These are phyloP conservation scores for Salvelinus sp. DNA, from an alignment of 2,113 vertebrate genomes.

Conservation along the genomic window DNA sequence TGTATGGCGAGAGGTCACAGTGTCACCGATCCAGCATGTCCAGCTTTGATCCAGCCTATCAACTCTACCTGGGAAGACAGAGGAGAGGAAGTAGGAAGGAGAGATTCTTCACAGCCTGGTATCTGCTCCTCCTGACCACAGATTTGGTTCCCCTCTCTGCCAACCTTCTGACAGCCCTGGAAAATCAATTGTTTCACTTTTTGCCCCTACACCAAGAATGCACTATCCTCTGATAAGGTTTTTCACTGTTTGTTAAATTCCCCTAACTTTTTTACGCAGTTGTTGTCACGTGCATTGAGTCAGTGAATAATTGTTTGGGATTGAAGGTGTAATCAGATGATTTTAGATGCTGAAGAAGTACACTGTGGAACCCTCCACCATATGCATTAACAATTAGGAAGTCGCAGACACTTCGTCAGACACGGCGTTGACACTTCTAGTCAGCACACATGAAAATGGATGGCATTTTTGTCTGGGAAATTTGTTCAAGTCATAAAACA, in stretches of 20 bases:
- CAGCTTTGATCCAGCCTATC: conserved; percentile 79
- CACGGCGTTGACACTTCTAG: conserved; percentile 6
- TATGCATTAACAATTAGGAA: conserved; percentile 28
- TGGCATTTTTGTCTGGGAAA: conserved; percentile 56
- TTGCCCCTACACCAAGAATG: conserved; percentile 44
- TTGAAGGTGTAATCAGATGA: conserved; percentile 17
- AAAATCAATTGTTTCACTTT: conserved; percentile 74
- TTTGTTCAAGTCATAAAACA: conserved; percentile 62
- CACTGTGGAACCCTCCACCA: conserved; percentile 12
- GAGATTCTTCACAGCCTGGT: conserved; percentile 76
- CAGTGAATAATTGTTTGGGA: conserved; percentile 29
- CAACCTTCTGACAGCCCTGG: conserved; percentile 77
- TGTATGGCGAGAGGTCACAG: conserved; percentile 47
- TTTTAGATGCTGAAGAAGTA: not conserved
- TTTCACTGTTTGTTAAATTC: conserved; percentile 30
- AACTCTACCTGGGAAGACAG: conserved; percentile 64
- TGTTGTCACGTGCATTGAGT: conserved; percentile 20
- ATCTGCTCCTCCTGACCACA: conserved; percentile 60
- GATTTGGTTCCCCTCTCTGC: conserved; percentile 75
- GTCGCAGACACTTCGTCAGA: conserved; percentile 9
- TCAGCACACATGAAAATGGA: conserved; percentile 32
- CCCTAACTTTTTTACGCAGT: conserved; percentile 14
- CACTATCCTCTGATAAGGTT: conserved; percentile 46
- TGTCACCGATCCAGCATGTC: conserved; percentile 44
- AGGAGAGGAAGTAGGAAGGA: conserved; percentile 75